Percentiles rank a stretch among this genome's conserved stretches.
Conservation (phyloP, 2,888 invertebrate species). For the Drosophila anomalata region DNA sequence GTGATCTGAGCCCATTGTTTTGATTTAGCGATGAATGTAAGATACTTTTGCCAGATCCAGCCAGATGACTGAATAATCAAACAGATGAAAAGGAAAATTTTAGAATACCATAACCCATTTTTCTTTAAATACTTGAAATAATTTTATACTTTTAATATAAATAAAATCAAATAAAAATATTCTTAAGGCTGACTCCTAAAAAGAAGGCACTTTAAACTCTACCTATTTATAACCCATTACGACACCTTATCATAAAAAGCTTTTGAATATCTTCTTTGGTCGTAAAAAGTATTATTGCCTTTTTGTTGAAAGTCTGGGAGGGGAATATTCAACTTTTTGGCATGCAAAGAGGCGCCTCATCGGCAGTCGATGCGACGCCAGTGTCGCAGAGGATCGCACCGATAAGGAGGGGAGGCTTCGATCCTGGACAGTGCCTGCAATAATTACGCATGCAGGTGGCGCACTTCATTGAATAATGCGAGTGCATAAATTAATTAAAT, state of each 20-base stretch:
- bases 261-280: slow-evolving; percentile 27
- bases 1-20: slow-evolving; percentile 37
- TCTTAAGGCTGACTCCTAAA: neutral
- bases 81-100: neutral
- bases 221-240: slow-evolving; percentile 30
- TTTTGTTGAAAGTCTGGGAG: neutral
- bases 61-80: slow-evolving; percentile 23
- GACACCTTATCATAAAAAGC: slow-evolving; percentile 40
- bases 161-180: neutral
- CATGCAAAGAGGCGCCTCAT: slow-evolving; percentile 47
- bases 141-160: neutral
- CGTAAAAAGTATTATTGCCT: slow-evolving; percentile 34
- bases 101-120: neutral
- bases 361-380: slow-evolving; percentile 57
- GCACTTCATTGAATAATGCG: slow-evolving; percentile 82
- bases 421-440: slow-evolving; percentile 64
- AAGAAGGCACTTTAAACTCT: neutral
- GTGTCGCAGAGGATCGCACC: slow-evolving; percentile 16
- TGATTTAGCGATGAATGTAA: slow-evolving; percentile 37
- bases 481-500: slow-evolving; percentile 83
- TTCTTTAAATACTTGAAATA: too few species aligned
- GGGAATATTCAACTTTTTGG: slow-evolving; percentile 27
- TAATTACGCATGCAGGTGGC: slow-evolving; percentile 82
- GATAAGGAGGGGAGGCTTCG: slow-evolving; percentile 20
- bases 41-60: slow-evolving; percentile 16